Percentiles rank a stretch among this genome's conserved stretches.
Conservation (phyloP, 2,113 vertebrate genomes). For the Ondatra zibethicus region DNA sequence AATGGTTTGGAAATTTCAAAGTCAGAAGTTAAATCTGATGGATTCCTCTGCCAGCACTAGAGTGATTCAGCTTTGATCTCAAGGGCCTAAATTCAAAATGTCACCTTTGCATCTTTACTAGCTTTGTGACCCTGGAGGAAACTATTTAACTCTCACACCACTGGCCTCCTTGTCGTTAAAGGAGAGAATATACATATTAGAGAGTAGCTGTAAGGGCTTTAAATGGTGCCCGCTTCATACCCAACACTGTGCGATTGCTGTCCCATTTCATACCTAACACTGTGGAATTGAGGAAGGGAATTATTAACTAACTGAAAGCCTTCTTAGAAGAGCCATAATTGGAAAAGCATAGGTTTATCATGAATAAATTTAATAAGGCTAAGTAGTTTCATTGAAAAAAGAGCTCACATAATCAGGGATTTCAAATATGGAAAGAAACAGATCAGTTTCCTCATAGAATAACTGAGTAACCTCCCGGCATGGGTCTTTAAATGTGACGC, state of each 20-base stretch:
- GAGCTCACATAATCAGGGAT: neutral
- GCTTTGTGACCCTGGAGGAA: neutral
- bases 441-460: constrained; percentile 49
- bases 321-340: constrained; percentile 10
- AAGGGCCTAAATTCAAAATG: constrained; percentile 3
- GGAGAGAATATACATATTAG: neutral
- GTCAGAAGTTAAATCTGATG: neutral
- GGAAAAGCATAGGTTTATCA: constrained; percentile 26
- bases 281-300: neutral
- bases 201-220: neutral
- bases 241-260: no score
- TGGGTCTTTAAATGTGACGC: constrained; percentile 27
- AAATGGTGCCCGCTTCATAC: neutral
- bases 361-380: neutral
- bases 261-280: neutral
- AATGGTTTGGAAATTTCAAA: constrained; percentile 19
- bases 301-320: constrained; percentile 11
- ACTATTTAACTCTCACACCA: neutral
- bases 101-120: neutral
- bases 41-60: neutral
- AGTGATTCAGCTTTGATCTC: neutral
- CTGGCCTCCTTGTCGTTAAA: constrained; percentile 7
- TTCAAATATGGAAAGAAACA: constrained; percentile 55
- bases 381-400: neutral
- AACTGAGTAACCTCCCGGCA: constrained; percentile 45